Conservation (phyloP, 2,888 invertebrate species). For the Proisotoma minuta region DNA sequence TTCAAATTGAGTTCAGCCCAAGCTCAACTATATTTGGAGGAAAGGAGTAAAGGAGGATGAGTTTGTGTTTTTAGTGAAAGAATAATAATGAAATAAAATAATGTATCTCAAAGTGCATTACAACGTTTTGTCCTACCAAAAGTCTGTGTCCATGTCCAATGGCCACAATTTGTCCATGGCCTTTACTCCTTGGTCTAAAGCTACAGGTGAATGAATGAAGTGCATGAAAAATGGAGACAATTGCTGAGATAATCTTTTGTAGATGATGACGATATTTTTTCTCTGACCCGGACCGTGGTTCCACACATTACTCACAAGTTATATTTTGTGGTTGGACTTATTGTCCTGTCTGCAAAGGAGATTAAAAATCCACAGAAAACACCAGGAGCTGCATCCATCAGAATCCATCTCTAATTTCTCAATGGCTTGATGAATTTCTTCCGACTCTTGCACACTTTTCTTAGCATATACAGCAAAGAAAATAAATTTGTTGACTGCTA, state of each 20-base stretch:
- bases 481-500: not conserved
- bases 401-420: constrained; percentile 39
- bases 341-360: not conserved
- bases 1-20: constrained; percentile 8
- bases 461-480: not conserved
- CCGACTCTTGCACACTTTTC: constrained; percentile 17
- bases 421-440: constrained; percentile 37
- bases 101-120: not conserved
- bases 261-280: constrained; percentile 14
- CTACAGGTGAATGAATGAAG: not conserved
- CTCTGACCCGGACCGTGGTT: not conserved
- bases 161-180: constrained; percentile 8
- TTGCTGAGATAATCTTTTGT: constrained; percentile 8
- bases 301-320: too few species aligned
- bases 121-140: not conserved
- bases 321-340: not conserved
- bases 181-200: not conserved
- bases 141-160: constrained; percentile 7
- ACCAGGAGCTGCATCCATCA: constrained; percentile 41
- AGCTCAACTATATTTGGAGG: not conserved
- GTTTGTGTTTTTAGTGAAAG: constrained; percentile 5
- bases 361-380: constrained; percentile 37
- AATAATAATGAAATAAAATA: not conserved
- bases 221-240: constrained; percentile 17
- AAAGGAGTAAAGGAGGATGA: constrained; percentile 6